phyloP scores from a whole-genome alignment of 37 sponge, comb jelly and placozoan genomes.

The Eunapius fragilis region DNA sequence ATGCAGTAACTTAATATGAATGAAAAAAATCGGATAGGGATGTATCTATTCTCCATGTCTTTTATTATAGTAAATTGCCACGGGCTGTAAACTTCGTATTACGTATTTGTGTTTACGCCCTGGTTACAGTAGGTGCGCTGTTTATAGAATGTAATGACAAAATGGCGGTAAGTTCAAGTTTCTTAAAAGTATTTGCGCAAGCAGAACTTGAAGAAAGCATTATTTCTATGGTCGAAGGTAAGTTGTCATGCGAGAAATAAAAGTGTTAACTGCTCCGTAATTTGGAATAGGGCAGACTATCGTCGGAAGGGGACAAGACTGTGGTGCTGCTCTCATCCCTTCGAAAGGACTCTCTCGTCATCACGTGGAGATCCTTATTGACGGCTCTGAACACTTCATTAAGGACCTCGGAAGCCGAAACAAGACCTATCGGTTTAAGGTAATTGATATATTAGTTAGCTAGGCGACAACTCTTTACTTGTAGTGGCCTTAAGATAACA shows the following conservation, averaged over 20 bases:
- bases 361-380: slow-evolving; percentile 62
- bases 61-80: no score
- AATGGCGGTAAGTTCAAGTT: not conserved
- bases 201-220: not conserved
- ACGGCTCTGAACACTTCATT: slow-evolving; percentile 64
- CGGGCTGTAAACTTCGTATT: no score
- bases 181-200: not conserved
- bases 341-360: slow-evolving; percentile 28
- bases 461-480: no score
- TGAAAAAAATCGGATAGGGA: no score
- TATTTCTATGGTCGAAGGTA: not conserved
- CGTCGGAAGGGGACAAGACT: not conserved
- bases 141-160: not conserved
- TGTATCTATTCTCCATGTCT: no score
- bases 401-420: slow-evolving; percentile 65
- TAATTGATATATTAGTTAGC: not conserved
- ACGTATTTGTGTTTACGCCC: no score
- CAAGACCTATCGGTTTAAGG: slow-evolving; percentile 54
- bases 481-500: not conserved
- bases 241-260: no score
- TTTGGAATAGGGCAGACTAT: not conserved
- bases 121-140: not conserved
- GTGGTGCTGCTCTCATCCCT: not conserved
- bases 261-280: not conserved
- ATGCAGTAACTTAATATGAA: no score